These are phyloP conservation scores for Anabacerthia variegaticeps DNA, from an alignment of 2,797 vertebrate species.

Conservation along the genomic window DNA sequence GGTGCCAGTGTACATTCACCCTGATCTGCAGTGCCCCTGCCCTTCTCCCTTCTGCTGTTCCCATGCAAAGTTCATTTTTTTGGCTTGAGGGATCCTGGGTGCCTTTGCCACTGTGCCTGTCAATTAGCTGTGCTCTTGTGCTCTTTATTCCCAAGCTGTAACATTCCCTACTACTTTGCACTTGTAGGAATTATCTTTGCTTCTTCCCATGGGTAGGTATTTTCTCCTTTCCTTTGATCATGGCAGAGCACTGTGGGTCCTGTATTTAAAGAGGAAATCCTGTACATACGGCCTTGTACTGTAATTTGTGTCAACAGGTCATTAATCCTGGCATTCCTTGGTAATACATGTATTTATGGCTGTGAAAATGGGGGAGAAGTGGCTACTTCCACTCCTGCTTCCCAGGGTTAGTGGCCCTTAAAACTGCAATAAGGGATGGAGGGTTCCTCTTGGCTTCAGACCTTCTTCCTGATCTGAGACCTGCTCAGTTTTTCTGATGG, in stretches of 20 bases:
- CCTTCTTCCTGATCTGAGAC: neutral
- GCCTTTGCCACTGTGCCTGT: neutral
- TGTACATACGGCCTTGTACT: neutral
- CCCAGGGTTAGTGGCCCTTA: neutral
- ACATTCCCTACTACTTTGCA: neutral
- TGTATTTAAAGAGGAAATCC: neutral
- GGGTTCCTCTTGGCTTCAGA: neutral
- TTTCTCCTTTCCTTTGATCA: neutral
- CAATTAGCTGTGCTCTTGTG: neutral
- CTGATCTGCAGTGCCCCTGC: neutral
- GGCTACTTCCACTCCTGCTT: neutral
- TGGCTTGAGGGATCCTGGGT: neutral
- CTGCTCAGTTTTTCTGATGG: neutral
- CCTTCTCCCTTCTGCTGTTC: neutral
- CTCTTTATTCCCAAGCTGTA: neutral
- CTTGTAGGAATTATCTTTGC: neutral
- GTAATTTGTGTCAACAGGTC: neutral
- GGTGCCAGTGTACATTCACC: neutral
- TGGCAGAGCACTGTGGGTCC: neutral
- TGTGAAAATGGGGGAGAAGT: neutral
- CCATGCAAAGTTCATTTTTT: neutral
- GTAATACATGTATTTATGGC: neutral
- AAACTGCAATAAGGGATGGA: neutral
- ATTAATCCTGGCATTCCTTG: neutral
- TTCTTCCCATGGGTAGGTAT: neutral